Percentiles rank a stretch among this genome's conserved stretches.
Conservation (phyloP, 2,888 invertebrate species). For the Pheosia tremula region DNA sequence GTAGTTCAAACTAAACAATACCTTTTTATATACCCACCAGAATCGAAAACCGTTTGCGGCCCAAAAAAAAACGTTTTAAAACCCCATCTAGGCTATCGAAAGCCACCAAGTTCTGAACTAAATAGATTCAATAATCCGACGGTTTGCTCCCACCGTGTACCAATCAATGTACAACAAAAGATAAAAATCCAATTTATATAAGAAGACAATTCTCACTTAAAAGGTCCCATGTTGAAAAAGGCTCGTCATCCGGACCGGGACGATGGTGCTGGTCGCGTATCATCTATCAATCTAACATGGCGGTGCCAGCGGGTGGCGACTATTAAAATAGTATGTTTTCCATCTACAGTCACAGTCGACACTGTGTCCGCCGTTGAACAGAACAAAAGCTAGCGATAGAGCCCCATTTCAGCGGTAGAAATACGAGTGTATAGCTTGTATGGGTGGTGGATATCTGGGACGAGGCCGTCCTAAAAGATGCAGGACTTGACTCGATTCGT, state of each 20-base stretch:
- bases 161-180: conserved; percentile 48
- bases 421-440: too few species aligned
- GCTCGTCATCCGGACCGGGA: conserved; percentile 51
- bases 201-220: conserved; percentile 76
- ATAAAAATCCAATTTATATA: conserved; percentile 73
- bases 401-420: neutral
- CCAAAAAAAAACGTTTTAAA: neutral
- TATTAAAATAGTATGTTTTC: conserved; percentile 64
- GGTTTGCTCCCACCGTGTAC: conserved; percentile 39
- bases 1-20: neutral
- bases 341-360: conserved; percentile 28
- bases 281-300: conserved; percentile 79
- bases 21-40: neutral
- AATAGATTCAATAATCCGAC: conserved; percentile 22
- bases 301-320: conserved; percentile 66
- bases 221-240: conserved; percentile 60
- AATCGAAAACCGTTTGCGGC: neutral
- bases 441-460: too few species aligned
- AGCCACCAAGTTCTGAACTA: conserved; percentile 7
- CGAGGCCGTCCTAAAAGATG: too few species aligned
- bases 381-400: neutral
- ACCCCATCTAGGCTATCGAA: neutral
- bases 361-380: conserved; percentile 7
- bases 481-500: too few species aligned
- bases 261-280: conserved; percentile 64